These are phyloP conservation scores for Magallana ariakensis DNA, from an alignment of 1,140 invertebrate species.

Conservation along the genomic window DNA sequence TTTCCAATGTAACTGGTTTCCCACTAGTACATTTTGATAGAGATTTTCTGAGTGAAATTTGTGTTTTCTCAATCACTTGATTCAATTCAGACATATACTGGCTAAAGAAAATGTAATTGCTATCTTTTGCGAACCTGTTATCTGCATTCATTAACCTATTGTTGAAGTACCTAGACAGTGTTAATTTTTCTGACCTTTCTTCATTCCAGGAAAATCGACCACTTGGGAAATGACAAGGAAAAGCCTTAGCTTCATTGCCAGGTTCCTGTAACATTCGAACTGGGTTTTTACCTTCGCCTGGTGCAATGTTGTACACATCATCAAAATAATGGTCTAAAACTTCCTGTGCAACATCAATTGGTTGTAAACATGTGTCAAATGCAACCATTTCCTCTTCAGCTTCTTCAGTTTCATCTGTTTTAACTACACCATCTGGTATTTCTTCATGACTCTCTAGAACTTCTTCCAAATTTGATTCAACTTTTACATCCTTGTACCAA, in stretches of 20 bases:
- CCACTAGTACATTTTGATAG: too few species aligned
- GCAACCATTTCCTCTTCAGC: constrained; percentile 21
- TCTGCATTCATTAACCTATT: not conserved
- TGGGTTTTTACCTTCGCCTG: constrained; percentile 43
- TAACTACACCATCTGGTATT: too few species aligned
- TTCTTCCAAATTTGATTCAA: not conserved
- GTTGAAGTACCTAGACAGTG: constrained; percentile 36
- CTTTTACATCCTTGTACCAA: constrained; percentile 40
- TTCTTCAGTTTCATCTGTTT: not conserved
- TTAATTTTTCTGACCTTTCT: constrained; percentile 18
- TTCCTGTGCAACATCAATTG: constrained; percentile 58
- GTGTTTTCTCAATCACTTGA: too few species aligned
- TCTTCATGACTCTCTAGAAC: too few species aligned
- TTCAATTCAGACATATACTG: too few species aligned
- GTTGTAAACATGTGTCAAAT: constrained; percentile 58
- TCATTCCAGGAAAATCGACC: constrained; percentile 40
- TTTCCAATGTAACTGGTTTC: not conserved
- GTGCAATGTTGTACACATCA: constrained; percentile 48
- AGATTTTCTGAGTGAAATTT: too few species aligned
- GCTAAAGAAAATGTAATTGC: too few species aligned
- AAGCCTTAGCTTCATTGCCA: constrained; percentile 43
- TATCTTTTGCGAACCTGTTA: too few species aligned
- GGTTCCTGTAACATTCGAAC: constrained; percentile 40
- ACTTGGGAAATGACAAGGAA: constrained; percentile 35
- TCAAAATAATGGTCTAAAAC: constrained; percentile 50